A percentile compares a stretch with the other conserved stretches of the same genome.
phyloP scores from a whole-genome alignment of 2,113 vertebrate genomes.

The Pituophis catenifer region DNA sequence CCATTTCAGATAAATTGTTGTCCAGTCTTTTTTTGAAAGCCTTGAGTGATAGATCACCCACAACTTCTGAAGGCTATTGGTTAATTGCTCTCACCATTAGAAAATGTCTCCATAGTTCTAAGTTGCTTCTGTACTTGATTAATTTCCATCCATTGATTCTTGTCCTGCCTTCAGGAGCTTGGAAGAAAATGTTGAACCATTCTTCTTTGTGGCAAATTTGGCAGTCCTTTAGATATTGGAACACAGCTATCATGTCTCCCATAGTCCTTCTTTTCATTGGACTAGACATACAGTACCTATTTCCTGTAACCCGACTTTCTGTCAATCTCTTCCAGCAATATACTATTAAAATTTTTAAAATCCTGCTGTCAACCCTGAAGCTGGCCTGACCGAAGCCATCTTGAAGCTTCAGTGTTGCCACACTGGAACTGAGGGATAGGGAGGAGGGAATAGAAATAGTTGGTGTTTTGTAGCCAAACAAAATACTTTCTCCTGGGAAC shows the following conservation, averaged over 20 bases:
- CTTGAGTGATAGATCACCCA: not conserved
- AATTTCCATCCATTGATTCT: not conserved
- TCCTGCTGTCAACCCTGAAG: not conserved
- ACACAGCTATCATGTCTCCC: not conserved
- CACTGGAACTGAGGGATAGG: too few relatives aligned
- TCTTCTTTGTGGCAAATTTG: not conserved
- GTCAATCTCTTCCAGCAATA: not conserved
- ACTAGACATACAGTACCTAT: not conserved
- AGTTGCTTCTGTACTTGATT: not conserved
- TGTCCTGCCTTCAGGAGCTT: not conserved
- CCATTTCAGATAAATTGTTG: too few relatives aligned
- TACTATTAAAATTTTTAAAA: not conserved
- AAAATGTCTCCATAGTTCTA: not conserved
- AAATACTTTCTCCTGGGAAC: too few relatives aligned
- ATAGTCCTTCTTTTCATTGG: not conserved
- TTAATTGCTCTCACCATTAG: not conserved
- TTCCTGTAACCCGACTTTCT: not conserved
- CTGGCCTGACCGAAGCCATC: too few relatives aligned
- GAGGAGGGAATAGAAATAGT: too few relatives aligned
- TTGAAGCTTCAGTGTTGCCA: too few relatives aligned
- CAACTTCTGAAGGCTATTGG: not conserved
- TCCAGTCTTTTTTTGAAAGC: not conserved
- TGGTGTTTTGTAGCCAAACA: too few relatives aligned
- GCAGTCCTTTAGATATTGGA: not conserved
- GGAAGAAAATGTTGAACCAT: not conserved